Evolutionary conservation across 2,888 invertebrate genomes (phyloP).

Genomic region (Mesoligia furuncula): DNA sequence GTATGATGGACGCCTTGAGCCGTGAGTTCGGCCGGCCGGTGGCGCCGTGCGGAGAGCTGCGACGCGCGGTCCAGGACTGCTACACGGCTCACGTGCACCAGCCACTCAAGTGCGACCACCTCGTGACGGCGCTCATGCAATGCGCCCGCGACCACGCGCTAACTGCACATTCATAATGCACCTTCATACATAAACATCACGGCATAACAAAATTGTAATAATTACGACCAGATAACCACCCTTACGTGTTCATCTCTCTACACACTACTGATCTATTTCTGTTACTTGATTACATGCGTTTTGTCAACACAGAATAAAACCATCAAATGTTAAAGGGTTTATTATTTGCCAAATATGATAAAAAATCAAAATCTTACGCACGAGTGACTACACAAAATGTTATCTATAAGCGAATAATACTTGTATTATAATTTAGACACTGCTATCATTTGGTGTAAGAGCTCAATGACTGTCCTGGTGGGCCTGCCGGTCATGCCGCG

Average conservation of each 20-base stretch:
- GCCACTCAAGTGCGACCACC: conserved; percentile 65
- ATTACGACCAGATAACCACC: conserved; percentile 16
- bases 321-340: conserved; percentile 66
- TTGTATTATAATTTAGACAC: conserved; percentile 75
- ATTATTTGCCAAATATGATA: conserved; percentile 70
- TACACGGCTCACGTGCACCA: conserved; percentile 50
- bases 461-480: conserved; percentile 93
- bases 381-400: conserved; percentile 59
- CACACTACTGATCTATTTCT: background rate
- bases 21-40: background rate
- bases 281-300: conserved; percentile 12
- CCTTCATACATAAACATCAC: conserved; percentile 23
- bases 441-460: conserved; percentile 90
- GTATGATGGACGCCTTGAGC: conserved; percentile 36
- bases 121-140: conserved; percentile 62
- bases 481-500: conserved; percentile 95
- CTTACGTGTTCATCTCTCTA: conserved; percentile 24
- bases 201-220: conserved; percentile 32
- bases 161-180: conserved; percentile 15
- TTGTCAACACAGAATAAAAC: conserved; percentile 62
- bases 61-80: conserved; percentile 62
- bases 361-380: conserved; percentile 69
- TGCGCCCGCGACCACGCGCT: conserved; percentile 65
- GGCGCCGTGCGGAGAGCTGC: conserved; percentile 57
- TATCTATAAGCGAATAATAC: conserved; percentile 39